These are phyloP conservation scores for Pollenia angustigena DNA, from an alignment of 2,888 invertebrate species.

Conservation along the genomic window DNA sequence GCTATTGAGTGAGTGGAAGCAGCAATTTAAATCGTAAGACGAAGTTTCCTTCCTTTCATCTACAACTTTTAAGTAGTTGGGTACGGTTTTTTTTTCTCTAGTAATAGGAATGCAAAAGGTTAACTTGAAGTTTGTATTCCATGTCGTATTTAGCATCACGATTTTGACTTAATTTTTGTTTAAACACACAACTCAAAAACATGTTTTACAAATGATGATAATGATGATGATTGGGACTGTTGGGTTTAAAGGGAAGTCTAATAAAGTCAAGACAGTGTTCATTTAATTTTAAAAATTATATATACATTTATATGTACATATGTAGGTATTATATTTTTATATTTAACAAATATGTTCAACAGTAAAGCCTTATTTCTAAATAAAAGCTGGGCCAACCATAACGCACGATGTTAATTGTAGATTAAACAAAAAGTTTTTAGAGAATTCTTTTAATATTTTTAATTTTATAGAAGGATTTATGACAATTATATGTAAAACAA, in stretches of 20 bases:
- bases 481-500: too few species aligned
- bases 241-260: slow-evolving; percentile 45
- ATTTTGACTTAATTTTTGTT: slow-evolving; percentile 58
- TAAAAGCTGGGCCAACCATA: too few species aligned
- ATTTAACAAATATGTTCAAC: too few species aligned
- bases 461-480: too few species aligned
- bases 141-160: slow-evolving; percentile 60
- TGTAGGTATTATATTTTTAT: too few species aligned
- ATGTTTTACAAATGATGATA: slow-evolving; percentile 14
- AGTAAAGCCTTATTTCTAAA: too few species aligned
- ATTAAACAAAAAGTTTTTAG: too few species aligned
- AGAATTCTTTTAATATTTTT: too few species aligned
- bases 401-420: too few species aligned
- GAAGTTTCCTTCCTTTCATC: slow-evolving; percentile 1
- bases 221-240: slow-evolving; percentile 6
- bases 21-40: not conserved
- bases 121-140: slow-evolving; percentile 47
- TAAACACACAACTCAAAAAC: slow-evolving; percentile 38
- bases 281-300: not conserved
- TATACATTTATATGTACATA: too few species aligned
- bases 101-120: slow-evolving; percentile 18
- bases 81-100: slow-evolving; percentile 4
- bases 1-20: not conserved
- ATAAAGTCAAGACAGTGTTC: slow-evolving; percentile 43
- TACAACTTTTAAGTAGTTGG: not conserved